These are phyloP conservation scores for Phortica okadai DNA, from an alignment of 2,888 invertebrate species.

Conservation along the genomic window DNA sequence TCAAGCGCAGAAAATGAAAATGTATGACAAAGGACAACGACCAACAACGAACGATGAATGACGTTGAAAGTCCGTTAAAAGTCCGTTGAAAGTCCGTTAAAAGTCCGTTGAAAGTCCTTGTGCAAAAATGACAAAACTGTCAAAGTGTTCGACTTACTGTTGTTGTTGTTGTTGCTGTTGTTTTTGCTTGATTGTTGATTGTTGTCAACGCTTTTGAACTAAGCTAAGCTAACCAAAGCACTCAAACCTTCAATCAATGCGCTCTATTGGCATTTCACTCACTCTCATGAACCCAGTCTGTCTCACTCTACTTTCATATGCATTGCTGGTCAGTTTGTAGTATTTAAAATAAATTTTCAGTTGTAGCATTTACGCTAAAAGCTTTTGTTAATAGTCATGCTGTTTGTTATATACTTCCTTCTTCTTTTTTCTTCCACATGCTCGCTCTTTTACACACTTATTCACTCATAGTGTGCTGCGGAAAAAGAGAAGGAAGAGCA, in stretches of 20 bases:
- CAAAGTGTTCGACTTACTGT: slow-evolving; percentile 55
- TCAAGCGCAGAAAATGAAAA: slow-evolving; percentile 50
- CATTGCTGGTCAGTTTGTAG: slow-evolving; percentile 3
- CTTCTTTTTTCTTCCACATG: too few relatives aligned
- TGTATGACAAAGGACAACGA: slow-evolving; percentile 41
- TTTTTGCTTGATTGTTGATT: not conserved
- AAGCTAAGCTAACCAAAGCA: not conserved
- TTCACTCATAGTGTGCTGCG: not conserved
- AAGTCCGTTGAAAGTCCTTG: slow-evolving; percentile 25
- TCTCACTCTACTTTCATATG: not conserved
- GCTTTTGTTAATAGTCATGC: slow-evolving; percentile 10
- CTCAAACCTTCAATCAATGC: too few relatives aligned
- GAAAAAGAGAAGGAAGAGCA: not conserved
- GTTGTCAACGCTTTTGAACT: not conserved
- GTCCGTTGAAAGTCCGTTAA: not conserved
- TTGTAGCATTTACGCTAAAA: slow-evolving; percentile 9
- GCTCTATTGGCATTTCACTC: too few relatives aligned
- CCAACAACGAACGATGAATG: not conserved
- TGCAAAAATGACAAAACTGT: slow-evolving; percentile 63
- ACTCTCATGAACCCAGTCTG: too few relatives aligned
- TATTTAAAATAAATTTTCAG: not conserved
- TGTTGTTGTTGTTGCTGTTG: not conserved
- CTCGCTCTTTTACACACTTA: not conserved
- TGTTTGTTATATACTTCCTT: not conserved
- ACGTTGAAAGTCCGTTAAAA: not conserved